Evolutionary conservation across 2,888 invertebrate genomes (phyloP).

Genomic region (Pseudanteris insignis): DNA sequence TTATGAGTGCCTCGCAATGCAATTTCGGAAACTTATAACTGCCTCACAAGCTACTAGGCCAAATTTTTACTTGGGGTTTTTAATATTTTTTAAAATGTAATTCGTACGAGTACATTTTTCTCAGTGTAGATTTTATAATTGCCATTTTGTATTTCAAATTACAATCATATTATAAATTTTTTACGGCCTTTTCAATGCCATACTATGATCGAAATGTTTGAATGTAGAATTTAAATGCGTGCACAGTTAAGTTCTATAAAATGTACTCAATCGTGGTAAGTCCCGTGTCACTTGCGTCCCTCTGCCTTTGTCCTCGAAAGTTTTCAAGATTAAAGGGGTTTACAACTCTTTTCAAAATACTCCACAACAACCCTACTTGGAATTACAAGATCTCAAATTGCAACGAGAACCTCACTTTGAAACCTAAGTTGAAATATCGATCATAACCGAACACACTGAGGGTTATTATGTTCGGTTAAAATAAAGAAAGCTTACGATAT

Average conservation of each 20-base stretch:
- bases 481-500: neutral
- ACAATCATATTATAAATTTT: too few species aligned
- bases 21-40: too few species aligned
- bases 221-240: slow-evolving; percentile 32
- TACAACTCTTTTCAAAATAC: slow-evolving; percentile 38
- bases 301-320: slow-evolving; percentile 30
- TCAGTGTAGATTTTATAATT: too few species aligned
- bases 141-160: too few species aligned
- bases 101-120: too few species aligned
- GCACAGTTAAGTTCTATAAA: slow-evolving; percentile 24
- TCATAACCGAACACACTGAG: slow-evolving; percentile 7
- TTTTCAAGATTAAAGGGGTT: slow-evolving; percentile 41
- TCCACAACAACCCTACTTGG: slow-evolving; percentile 25
- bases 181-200: too few species aligned
- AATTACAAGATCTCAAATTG: slow-evolving; percentile 36
- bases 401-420: slow-evolving; percentile 17
- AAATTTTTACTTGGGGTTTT: too few species aligned
- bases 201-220: slow-evolving; percentile 6
- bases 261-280: slow-evolving; percentile 36
- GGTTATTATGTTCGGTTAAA: slow-evolving; percentile 4
- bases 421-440: slow-evolving; percentile 30
- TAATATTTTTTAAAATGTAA: too few species aligned
- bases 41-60: too few species aligned
- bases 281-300: slow-evolving; percentile 36
- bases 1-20: too few species aligned